Conservation (phyloP, 2,888 invertebrate genomes). For the Acanthacorydalis orientalis region DNA sequence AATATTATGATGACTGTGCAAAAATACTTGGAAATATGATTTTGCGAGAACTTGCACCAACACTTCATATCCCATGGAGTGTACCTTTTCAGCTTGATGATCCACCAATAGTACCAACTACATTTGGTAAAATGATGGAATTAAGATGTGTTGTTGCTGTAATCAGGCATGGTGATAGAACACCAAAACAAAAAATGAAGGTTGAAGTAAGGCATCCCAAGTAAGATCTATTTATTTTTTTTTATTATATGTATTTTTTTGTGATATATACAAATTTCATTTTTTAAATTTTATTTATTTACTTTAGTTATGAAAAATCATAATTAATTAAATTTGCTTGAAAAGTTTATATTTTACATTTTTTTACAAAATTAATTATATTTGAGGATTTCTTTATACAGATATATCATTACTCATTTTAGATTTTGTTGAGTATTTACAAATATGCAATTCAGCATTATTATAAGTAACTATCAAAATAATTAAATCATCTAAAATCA, state of each 20-base stretch:
- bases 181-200: constrained; percentile 99
- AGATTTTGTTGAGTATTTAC: no score
- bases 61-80: constrained; percentile 92
- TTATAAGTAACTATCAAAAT: no score
- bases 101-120: constrained; percentile 97
- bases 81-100: constrained; percentile 95
- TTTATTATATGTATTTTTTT: not conserved
- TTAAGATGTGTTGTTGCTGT: constrained; percentile 91
- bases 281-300: not conserved
- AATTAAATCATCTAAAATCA: no score
- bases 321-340: not conserved
- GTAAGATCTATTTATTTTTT: constrained; percentile 28
- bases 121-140: constrained; percentile 94
- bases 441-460: no score
- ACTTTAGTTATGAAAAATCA: not conserved
- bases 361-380: no score
- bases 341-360: not conserved
- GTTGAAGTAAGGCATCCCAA: constrained; percentile 94
- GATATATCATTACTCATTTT: no score
- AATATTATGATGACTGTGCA: constrained; percentile 99
- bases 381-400: no score
- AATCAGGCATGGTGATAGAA: constrained; percentile 94
- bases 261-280: not conserved
- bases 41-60: constrained; percentile 82
- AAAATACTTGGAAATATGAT: constrained; percentile 98